Conservation (phyloP, 1,140 invertebrate species). For the Drosophila pachea region DNA sequence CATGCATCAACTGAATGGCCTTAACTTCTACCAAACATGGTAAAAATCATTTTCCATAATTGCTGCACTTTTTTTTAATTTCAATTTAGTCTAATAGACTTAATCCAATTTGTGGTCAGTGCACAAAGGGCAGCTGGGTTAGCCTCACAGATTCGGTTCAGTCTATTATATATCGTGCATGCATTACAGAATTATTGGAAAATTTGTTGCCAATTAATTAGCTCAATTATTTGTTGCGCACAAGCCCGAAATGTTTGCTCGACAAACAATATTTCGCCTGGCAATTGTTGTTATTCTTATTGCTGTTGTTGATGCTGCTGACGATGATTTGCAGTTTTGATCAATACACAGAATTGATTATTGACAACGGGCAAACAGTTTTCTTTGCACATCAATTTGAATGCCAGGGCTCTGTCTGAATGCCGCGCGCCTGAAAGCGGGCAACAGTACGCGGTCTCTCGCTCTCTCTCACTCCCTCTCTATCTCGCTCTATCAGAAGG, state of each 20-base stretch:
- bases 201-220: slow-evolving; percentile 36
- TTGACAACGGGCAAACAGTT: slow-evolving; percentile 60
- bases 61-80: slow-evolving; percentile 1
- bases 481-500: not conserved
- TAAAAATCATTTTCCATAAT: not conserved
- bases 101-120: slow-evolving; percentile 24
- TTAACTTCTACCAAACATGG: not conserved
- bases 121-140: slow-evolving; percentile 11
- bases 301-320: not conserved
- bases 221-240: slow-evolving; percentile 48
- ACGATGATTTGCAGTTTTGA: slow-evolving; percentile 51
- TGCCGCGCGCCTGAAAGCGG: slow-evolving; percentile 33
- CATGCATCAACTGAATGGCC: too few species aligned
- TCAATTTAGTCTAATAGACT: not conserved
- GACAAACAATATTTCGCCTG: slow-evolving; percentile 49
- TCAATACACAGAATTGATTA: slow-evolving; percentile 51
- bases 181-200: not conserved
- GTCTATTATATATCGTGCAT: slow-evolving; percentile 13
- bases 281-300: too few species aligned
- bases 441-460: slow-evolving; percentile 28
- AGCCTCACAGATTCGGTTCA: slow-evolving; percentile 2
- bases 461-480: not conserved
- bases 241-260: slow-evolving; percentile 4
- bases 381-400: slow-evolving; percentile 45
- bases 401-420: not conserved